phyloP scores from a whole-genome alignment of 2,113 vertebrate species.

The Lycaon pictus region DNA sequence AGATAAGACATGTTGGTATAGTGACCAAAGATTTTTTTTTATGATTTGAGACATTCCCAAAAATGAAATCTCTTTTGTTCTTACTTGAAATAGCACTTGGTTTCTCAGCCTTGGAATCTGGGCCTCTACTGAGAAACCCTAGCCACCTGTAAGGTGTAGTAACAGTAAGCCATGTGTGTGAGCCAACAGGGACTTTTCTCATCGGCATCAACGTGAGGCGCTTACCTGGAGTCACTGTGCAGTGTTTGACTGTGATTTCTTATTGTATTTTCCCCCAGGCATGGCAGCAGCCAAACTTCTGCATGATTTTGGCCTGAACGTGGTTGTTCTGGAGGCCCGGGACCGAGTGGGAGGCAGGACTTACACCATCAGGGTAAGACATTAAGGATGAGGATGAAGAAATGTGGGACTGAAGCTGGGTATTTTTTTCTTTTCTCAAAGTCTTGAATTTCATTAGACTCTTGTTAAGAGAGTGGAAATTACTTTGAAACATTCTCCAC shows the following conservation, averaged over 20 bases:
- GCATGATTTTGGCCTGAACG: constrained; percentile 92
- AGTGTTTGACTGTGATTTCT: constrained; percentile 45
- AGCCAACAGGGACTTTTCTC: neutral
- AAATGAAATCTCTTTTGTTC: neutral
- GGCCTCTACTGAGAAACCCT: neutral
- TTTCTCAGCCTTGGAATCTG: constrained; percentile 17
- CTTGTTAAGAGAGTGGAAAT: constrained; percentile 13
- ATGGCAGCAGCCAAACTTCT: constrained; percentile 96
- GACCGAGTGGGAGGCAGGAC: constrained; percentile 97
- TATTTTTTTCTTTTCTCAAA: constrained; percentile 14
- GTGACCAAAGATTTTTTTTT: neutral
- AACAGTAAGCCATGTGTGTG: neutral
- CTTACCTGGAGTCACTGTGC: neutral
- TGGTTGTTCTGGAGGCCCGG: constrained; percentile 95
- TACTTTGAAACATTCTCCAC: neutral
- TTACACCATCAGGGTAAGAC: constrained; percentile 93
- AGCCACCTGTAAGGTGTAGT: neutral
- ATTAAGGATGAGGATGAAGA: neutral
- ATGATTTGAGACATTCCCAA: constrained; percentile 2
- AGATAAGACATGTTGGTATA: constrained; percentile 14
- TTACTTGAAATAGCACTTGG: constrained; percentile 40
- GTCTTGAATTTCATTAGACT: constrained; percentile 27
- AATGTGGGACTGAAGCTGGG: neutral
- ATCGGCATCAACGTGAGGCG: constrained; percentile 28
- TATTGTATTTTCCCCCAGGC: constrained; percentile 87